Conservation (phyloP, 2,888 invertebrate species). For the Pogonocherus hispidulus region DNA sequence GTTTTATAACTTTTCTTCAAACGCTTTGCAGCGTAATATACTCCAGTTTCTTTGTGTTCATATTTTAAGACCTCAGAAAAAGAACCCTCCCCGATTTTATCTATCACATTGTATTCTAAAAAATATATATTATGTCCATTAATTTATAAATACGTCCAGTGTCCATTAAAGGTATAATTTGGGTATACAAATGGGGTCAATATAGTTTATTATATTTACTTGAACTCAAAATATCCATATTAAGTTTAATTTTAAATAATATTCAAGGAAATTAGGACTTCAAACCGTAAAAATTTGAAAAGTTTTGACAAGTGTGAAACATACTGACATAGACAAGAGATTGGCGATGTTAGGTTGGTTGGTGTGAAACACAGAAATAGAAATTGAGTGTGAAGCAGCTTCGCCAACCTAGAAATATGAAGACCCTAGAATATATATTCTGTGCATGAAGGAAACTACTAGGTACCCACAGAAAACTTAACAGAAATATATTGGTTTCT, state of each 20-base stretch:
- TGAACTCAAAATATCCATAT: constrained; percentile 48
- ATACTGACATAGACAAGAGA: too few relatives aligned
- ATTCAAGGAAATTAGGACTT: constrained; percentile 7
- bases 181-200: neutral
- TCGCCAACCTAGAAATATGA: too few relatives aligned
- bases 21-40: constrained; percentile 75
- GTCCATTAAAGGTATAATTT: too few relatives aligned
- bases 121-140: constrained; percentile 2
- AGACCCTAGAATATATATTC: too few relatives aligned
- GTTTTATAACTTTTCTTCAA: constrained; percentile 74
- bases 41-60: constrained; percentile 72
- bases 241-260: constrained; percentile 1
- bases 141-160: too few relatives aligned
- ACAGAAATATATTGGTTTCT: too few relatives aligned
- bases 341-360: too few relatives aligned
- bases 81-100: constrained; percentile 79
- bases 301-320: neutral
- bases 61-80: constrained; percentile 80
- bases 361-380: too few relatives aligned
- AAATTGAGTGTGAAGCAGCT: too few relatives aligned
- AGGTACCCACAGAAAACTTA: too few relatives aligned
- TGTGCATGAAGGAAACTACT: too few relatives aligned
- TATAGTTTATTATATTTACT: constrained; percentile 25
- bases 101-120: constrained; percentile 74
- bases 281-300: constrained; percentile 2